Evolutionary conservation across 2,797 vertebrate genomes (phyloP).

Genomic region (Sternotherus odoratus): DNA sequence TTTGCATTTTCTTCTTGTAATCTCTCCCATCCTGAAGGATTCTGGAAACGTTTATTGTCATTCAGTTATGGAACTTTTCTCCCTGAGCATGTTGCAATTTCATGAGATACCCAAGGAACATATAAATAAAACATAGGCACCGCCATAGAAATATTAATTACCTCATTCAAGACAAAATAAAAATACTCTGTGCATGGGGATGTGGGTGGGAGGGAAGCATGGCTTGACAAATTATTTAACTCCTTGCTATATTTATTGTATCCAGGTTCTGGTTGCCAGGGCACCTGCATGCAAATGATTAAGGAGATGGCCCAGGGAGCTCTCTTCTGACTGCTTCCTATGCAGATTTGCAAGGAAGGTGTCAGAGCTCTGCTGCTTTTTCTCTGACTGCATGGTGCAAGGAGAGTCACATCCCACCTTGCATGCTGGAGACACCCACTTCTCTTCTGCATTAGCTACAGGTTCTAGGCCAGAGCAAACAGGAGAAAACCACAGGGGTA

Average conservation of each 20-base stretch:
- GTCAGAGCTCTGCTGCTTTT: not conserved
- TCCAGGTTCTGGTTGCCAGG: not conserved
- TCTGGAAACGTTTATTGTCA: constrained; percentile 23
- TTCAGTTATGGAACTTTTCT: constrained; percentile 63
- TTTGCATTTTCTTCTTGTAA: constrained; percentile 52
- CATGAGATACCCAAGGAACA: constrained; percentile 50
- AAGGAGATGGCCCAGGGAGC: not conserved
- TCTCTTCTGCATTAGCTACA: too few relatives aligned
- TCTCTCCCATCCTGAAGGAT: constrained; percentile 45
- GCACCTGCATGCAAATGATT: not conserved
- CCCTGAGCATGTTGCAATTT: constrained; percentile 56
- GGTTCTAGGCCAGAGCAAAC: not conserved
- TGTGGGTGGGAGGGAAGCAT: constrained; percentile 29
- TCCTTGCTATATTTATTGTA: not conserved
- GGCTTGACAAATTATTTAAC: constrained; percentile 46
- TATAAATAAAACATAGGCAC: constrained; percentile 53
- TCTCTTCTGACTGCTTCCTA: rapidly evolving
- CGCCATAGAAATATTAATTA: constrained; percentile 3
- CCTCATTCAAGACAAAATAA: constrained; percentile 60
- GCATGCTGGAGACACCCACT: not conserved
- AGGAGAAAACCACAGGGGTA: rapidly evolving
- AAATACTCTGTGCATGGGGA: constrained; percentile 35
- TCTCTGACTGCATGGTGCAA: not conserved
- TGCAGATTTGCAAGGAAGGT: not conserved
- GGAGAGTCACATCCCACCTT: not conserved